Evolutionary conservation across 2,888 invertebrate species (phyloP), one percentile per base, ranked within the genome.

Genomic region (Sepiola atlantica): DNA sequence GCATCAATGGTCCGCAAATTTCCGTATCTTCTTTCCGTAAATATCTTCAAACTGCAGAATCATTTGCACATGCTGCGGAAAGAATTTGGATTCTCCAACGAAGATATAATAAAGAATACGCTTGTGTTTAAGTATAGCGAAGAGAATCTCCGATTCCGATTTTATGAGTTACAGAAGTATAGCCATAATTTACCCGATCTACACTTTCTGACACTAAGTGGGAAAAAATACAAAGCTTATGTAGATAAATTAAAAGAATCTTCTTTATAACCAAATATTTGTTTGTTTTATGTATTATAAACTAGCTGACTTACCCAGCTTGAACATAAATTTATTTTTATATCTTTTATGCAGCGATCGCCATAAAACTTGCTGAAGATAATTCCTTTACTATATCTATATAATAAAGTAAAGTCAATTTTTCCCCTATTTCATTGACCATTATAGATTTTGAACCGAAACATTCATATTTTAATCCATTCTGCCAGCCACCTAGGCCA

Each of bases 71-170:
- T 92, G 3, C n/a, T 92, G 20, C 92, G 6, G 18, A 0, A 92
- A 28, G 55, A 45, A n/a, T 92, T 45, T 55, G 92, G 92, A 12
- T 92, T 92, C 32, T 92, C 92, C 18, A 45, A 24, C 6, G 12
- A 1, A 2, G 54, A 54, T 28, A 54, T 92, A 12, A 92, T 92
- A n/a, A 35, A n/a, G 2, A 55, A 92, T 92, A 14, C 92, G 18
- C 92, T 24, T n/a, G 92, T 54, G 28, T 92, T 92, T 28, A 92
- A 92, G 54, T 92, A 54, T 45, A 92, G 92, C 54, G 8, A n/a
- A 28, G 92, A 92, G 55, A 92, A 45, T 45, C 45, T 92, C n/a
- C 35, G 8, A 92, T n/a, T 92, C 8, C 45, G 92, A n/a, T 92
- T 55, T 92, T n/a, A 45, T 28, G 92, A 92, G n/a, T 45, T 92